Conservation (phyloP, 2,797 vertebrate species). For the Spizella passerina region DNA sequence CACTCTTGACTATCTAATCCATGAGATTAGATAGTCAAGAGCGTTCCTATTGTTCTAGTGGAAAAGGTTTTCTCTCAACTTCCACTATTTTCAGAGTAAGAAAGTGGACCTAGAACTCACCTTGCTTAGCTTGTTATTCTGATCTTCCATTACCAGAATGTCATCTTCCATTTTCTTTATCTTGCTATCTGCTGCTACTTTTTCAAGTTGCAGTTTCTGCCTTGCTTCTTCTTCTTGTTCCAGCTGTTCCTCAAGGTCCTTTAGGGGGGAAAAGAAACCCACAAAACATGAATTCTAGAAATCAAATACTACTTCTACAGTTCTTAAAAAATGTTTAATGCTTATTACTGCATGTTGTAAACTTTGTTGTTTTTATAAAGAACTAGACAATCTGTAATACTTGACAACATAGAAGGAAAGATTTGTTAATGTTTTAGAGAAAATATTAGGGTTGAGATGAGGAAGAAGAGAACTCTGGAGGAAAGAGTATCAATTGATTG, state of each 20-base stretch:
- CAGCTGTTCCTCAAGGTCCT: constrained; percentile 95
- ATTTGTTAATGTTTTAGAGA: not conserved
- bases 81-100: not conserved
- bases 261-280: not conserved
- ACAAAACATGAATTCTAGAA: not conserved
- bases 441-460: not conserved
- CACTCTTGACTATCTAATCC: too few species aligned
- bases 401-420: not conserved
- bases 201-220: constrained; percentile 95
- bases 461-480: not conserved
- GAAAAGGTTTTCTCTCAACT: not conserved
- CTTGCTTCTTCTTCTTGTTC: constrained; percentile 94
- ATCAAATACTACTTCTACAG: not conserved
- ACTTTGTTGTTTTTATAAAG: not conserved
- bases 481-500: not conserved
- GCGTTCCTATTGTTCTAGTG: not conserved
- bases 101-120: constrained; percentile 61
- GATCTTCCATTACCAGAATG: constrained; percentile 92
- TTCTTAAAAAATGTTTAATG: not conserved
- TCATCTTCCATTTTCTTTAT: constrained; percentile 97
- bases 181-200: constrained; percentile 92
- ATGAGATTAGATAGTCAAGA: not conserved
- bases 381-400: not conserved
- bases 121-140: constrained; percentile 93
- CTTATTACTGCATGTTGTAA: not conserved